Percentiles rank a stretch among this genome's conserved stretches.
These are phyloP conservation scores for Rachycentron canadum DNA, from an alignment of 2,797 vertebrate species.

Conservation along the genomic window DNA sequence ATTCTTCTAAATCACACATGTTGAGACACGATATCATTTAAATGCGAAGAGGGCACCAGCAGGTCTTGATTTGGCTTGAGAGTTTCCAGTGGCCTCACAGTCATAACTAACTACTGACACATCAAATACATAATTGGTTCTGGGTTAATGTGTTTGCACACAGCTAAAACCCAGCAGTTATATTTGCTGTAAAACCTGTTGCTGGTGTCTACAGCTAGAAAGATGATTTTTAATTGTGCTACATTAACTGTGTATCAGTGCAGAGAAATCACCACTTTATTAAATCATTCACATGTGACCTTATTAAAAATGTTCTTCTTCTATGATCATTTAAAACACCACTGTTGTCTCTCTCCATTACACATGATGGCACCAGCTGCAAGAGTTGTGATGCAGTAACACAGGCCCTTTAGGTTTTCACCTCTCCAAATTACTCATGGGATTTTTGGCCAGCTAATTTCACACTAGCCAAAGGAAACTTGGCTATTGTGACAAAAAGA, in stretches of 20 bases:
- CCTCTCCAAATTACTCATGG: background rate
- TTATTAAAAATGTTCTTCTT: background rate
- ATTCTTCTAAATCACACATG: background rate
- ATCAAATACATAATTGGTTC: conserved; percentile 18
- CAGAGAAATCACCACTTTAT: no score
- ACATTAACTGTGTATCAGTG: background rate
- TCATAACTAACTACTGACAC: conserved; percentile 20
- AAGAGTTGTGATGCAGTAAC: background rate
- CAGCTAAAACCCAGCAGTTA: conserved; percentile 10
- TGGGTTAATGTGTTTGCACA: conserved; percentile 1
- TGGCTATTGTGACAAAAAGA: no score
- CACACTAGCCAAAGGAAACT: background rate
- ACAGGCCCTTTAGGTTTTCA: background rate
- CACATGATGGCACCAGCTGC: background rate
- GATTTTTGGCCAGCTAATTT: conserved; percentile 20
- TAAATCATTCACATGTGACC: background rate
- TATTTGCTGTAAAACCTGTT: conserved; percentile 14
- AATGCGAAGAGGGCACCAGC: background rate
- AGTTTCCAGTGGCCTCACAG: background rate
- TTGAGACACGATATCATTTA: background rate
- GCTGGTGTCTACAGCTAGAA: background rate
- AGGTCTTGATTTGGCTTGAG: background rate
- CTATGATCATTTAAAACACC: background rate
- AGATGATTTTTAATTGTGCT: background rate
- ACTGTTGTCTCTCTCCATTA: background rate